Base-by-base conservation (phyloP, 2,113 vertebrate genomes). In the Mystacornis crossleyi region DNA sequence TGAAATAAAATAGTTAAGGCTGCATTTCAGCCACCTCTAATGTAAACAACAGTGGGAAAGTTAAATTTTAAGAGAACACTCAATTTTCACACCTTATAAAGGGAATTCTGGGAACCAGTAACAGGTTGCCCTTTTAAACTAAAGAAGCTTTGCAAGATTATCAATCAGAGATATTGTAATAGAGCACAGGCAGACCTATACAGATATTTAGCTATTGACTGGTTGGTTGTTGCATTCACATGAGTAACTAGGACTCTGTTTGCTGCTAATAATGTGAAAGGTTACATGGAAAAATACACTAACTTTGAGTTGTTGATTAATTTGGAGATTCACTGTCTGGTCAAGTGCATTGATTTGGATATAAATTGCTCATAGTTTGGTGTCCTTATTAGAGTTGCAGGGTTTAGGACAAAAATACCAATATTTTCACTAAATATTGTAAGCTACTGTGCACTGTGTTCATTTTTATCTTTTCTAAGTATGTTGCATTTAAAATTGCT, bases 311-410 rank as follows among this genome's bases (percentile, higher is more conserved):
- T 62, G 31, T 45, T 81, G 34, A 54, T 42, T 75, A 80, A 90
- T 79, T 75, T 66, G 48, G 33, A 94, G 43, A 57, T 90, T 81
- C 0, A 0, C 13, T 93, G n/a, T 43, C 50, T 10, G 15, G 31
- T 86, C 91, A 93, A 70, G n/a, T 90, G 62, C 53, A 93, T 86
- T 83, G 78, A 90, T 89, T 88, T 84, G 66, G 7, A 71, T 86
- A 50, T 74, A 89, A 95, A 92, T 82, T 91, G 47, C 28, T 91
- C n/a, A 13, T 40, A 31, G 36, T 64, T 89, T 90, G 34, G 18
- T 72, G 23, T 89, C 71, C 71, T 95, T 69, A 80, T 66, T 86
- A 88, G n/a, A 83, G n/a, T 18, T 47, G 16, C 23, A 38, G 38
- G 79, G 34, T 51, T 94, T 66, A 75, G 81, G 51, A 75, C 23